Conservation (phyloP, 2,797 vertebrate genomes). For the Chaetodon trifasciatus region DNA sequence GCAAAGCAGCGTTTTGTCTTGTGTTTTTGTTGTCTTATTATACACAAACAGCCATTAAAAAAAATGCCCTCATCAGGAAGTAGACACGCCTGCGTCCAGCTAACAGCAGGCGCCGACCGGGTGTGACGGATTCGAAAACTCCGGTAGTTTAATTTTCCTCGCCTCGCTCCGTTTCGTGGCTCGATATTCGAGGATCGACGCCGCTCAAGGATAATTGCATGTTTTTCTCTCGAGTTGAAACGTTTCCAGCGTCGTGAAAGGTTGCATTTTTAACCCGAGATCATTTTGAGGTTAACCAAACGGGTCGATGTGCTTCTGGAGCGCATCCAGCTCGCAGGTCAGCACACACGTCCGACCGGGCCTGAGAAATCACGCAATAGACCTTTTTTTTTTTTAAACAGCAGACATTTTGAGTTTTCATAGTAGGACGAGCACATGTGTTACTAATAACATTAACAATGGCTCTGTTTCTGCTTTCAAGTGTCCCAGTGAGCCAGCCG, state of each 20-base stretch:
- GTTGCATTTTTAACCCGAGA: background rate
- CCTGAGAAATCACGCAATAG: background rate
- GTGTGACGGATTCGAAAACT: background rate
- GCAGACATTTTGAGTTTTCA: background rate
- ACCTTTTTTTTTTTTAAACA: background rate
- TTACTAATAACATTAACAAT: background rate
- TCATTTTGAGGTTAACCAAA: constrained; percentile 17
- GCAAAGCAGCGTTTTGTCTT: background rate
- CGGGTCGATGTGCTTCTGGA: background rate
- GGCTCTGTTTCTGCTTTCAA: background rate
- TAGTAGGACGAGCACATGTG: background rate
- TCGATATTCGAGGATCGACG: background rate
- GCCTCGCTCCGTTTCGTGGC: background rate
- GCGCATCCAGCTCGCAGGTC: background rate
- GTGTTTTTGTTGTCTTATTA: background rate
- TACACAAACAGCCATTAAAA: constrained; percentile 5
- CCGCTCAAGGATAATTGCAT: background rate
- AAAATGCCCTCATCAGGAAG: background rate
- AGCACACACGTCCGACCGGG: background rate
- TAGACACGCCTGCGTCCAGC: background rate
- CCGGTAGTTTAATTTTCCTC: background rate
- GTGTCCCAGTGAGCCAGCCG: background rate
- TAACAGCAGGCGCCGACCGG: background rate
- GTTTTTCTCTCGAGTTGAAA: background rate
- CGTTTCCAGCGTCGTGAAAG: background rate